Evolutionary conservation across 2,888 invertebrate genomes (phyloP).

Genomic region (Endotricha flammealis): DNA sequence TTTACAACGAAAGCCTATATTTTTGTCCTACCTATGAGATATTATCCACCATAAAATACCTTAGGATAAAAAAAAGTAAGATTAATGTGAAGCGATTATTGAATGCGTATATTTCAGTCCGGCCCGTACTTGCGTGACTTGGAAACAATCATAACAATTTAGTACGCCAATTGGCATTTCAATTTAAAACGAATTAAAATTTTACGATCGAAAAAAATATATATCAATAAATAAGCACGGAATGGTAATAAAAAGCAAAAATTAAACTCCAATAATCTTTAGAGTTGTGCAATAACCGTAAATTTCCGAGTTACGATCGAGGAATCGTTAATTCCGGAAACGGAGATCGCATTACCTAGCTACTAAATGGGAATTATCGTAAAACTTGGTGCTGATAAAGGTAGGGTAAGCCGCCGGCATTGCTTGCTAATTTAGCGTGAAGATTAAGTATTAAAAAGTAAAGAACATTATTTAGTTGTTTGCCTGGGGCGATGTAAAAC

Average conservation of each 20-base stretch:
- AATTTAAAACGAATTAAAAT: conserved; percentile 40
- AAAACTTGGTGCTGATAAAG: conserved; percentile 20
- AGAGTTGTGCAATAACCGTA: conserved; percentile 53
- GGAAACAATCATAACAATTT: conserved; percentile 4
- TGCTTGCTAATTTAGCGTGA: conserved; percentile 5
- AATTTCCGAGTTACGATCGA: conserved; percentile 48
- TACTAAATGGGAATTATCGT: conserved; percentile 33
- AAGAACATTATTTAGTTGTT: too few relatives aligned
- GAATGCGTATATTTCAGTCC: not conserved
- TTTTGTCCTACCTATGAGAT: too few relatives aligned
- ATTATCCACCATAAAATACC: too few relatives aligned
- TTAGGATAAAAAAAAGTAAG: too few relatives aligned
- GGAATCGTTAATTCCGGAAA: conserved; percentile 37
- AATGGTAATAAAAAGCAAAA: conserved; percentile 54
- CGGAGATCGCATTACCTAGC: conserved; percentile 35
- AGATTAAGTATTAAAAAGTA: too few relatives aligned
- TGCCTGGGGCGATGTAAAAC: too few relatives aligned
- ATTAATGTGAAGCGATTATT: too few relatives aligned
- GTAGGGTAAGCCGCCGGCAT: conserved; percentile 12
- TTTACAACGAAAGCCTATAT: too few relatives aligned
- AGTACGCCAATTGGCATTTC: conserved; percentile 18
- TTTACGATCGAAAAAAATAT: conserved; percentile 28
- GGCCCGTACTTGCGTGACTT: conserved; percentile 4
- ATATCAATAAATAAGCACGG: conserved; percentile 53
- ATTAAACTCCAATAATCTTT: conserved; percentile 54